Evolutionary conservation across 1,140 invertebrate genomes (phyloP), one percentile per base, ranked within the genome.

Genomic region (Habropoda laboriosa): DNA sequence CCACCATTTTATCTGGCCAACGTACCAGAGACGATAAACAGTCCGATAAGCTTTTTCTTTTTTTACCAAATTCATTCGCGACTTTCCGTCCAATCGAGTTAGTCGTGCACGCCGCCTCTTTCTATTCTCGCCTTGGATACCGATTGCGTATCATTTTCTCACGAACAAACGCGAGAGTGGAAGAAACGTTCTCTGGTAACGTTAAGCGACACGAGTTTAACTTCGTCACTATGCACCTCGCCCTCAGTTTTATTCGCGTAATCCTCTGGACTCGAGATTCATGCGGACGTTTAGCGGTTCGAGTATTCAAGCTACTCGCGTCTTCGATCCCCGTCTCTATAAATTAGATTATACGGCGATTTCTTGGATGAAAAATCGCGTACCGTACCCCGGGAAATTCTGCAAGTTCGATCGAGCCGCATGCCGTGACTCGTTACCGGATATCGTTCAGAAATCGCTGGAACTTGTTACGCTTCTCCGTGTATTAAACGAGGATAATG

Each of bases 261-360:
- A 70, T 32, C 53, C 6, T 8, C 40, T 51, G 3, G 60, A 30
- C 27, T 13, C 21, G 51, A 77, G 66, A 77, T 77, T 77, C 75
- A 77, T 77, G 75, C 75, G 75, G 66, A 77, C 66, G 32, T 3
- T 67, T 30, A 3, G 18, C 27, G 49, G 27, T 21, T 35, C 18
- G 35, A 60, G 24, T 6, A 7, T 61, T 61, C 18, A 38, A n/a
- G n/a, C n/a, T n/a, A n/a, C n/a, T 30, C 2, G 24, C 13, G n/a
- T 24, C n/a, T 58, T 12, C 24, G 57, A 18, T 49, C 8, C 5
- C 2, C n/a, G 32, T 10, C 47, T 27, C 38, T 63, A 49, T 21
- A 73, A 57, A 18, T 32, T 0, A 32, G 16, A 38, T 35, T 47
- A 21, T 6, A 5, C 18, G 8, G 40, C 18, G 55, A 60, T 35